phyloP scores from a whole-genome alignment of 2,113 vertebrate species.

The Zapus hudsonius region DNA sequence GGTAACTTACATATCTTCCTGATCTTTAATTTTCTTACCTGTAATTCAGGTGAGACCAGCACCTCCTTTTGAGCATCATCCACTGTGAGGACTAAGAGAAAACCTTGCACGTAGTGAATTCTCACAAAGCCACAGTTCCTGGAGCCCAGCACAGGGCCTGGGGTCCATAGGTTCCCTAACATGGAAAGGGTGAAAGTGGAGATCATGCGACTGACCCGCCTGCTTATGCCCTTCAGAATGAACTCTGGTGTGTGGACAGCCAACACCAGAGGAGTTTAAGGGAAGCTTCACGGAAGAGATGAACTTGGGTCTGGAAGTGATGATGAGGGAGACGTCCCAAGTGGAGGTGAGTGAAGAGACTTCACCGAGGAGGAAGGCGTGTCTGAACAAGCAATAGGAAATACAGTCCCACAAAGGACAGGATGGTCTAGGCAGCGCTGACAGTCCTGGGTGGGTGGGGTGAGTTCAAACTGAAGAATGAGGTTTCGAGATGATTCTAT shows the following conservation, averaged over 20 bases:
- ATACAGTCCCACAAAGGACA: neutral
- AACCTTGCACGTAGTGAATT: neutral
- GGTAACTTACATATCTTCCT: neutral
- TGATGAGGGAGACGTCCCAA: neutral
- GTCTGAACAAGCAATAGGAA: neutral
- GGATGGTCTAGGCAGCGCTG: neutral
- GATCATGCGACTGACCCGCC: too few relatives aligned
- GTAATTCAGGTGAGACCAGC: neutral
- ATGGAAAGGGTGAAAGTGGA: neutral
- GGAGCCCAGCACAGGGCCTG: neutral
- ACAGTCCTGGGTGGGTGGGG: neutral
- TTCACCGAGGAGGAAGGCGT: neutral
- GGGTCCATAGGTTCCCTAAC: neutral
- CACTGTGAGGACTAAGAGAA: neutral
- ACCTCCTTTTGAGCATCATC: neutral
- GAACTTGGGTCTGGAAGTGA: neutral
- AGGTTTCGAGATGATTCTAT: constrained; percentile 11
- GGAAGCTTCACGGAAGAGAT: neutral
- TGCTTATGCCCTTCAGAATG: neutral
- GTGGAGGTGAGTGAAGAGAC: neutral
- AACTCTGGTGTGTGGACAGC: neutral
- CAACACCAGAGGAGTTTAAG: neutral
- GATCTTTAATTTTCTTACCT: neutral
- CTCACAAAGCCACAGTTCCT: neutral
- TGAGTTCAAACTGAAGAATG: neutral